These are phyloP conservation scores for Alviniconcha strummeri DNA, from an alignment of 2,888 invertebrate genomes.

Conservation along the genomic window DNA sequence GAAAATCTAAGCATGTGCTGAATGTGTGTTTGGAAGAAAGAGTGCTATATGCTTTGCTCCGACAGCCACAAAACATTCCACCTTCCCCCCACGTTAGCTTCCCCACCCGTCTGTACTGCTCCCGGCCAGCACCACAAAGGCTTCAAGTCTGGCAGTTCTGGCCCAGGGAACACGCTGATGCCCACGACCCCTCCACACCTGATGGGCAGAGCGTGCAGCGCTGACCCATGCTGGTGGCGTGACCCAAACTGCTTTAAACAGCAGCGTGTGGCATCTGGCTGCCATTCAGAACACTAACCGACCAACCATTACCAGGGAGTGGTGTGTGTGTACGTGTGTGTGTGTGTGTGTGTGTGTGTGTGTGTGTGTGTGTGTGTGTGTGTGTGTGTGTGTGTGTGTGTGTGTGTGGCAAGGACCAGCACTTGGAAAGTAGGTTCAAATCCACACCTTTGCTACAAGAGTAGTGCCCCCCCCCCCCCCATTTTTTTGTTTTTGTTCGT, in stretches of 20 bases:
- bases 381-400: slow-evolving; percentile 17
- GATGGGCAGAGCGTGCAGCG: too few relatives aligned
- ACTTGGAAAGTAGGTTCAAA: too few relatives aligned
- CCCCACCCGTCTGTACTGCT: too few relatives aligned
- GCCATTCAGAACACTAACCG: not conserved
- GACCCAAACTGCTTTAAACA: not conserved
- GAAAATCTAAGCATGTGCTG: too few relatives aligned
- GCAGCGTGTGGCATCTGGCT: not conserved
- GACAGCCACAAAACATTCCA: too few relatives aligned
- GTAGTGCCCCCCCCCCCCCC: not conserved
- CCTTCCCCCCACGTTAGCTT: too few relatives aligned
- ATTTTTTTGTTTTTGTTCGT: too few relatives aligned
- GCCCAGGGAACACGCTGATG: not conserved
- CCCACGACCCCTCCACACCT: not conserved
- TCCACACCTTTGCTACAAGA: too few relatives aligned
- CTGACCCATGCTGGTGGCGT: too few relatives aligned
- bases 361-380: slow-evolving; percentile 15
- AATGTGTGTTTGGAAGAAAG: too few relatives aligned
- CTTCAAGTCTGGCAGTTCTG: not conserved
- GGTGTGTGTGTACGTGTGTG: slow-evolving; percentile 12
- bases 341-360: not conserved
- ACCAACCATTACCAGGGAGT: not conserved
- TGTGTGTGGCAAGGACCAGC: not conserved
- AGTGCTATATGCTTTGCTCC: too few relatives aligned
- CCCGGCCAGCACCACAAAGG: too few relatives aligned